A percentile compares a stretch with the other conserved stretches of the same genome.
These are phyloP conservation scores for Adoxophyes honmai DNA, from an alignment of 1,140 invertebrate genomes.

Conservation along the genomic window DNA sequence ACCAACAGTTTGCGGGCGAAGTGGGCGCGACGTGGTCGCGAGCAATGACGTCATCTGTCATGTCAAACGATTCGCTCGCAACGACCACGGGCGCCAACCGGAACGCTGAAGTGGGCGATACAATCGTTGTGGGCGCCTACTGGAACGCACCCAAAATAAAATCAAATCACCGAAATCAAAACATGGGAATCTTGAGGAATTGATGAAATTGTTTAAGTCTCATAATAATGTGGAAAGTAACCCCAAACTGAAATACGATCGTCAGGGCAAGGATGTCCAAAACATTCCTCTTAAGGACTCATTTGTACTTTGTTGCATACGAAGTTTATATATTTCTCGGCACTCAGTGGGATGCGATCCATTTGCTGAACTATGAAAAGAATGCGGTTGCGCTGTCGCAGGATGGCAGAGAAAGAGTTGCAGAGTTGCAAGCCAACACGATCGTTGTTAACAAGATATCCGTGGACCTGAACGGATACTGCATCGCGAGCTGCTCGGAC, in stretches of 20 bases:
- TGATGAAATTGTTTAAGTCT: too few species aligned
- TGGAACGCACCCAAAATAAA: too few species aligned
- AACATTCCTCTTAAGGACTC: constrained; percentile 92
- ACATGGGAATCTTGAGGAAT: too few species aligned
- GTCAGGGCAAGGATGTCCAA: constrained; percentile 91
- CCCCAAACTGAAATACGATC: constrained; percentile 95
- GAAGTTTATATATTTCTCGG: constrained; percentile 96
- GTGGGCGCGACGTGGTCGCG: too few species aligned
- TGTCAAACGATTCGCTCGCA: too few species aligned
- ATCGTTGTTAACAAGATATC: constrained; percentile 96
- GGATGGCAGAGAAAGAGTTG: constrained; percentile 80
- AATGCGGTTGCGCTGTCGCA: constrained; percentile 82
- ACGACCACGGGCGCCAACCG: too few species aligned
- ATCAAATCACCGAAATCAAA: too few species aligned
- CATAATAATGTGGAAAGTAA: too few species aligned
- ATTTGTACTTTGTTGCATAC: constrained; percentile 93
- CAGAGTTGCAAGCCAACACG: constrained; percentile 87
- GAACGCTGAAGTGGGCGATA: too few species aligned
- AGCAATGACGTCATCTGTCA: too few species aligned
- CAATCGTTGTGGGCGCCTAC: too few species aligned
- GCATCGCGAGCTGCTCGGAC: constrained; percentile 93
- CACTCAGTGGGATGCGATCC: constrained; percentile 92
- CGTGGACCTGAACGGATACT: constrained; percentile 94
- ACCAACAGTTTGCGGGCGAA: too few species aligned
- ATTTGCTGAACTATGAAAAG: constrained; percentile 95